These are phyloP conservation scores for Protobothrops flavoviridis DNA, from an alignment of 2,113 vertebrate species.

Conservation along the genomic window DNA sequence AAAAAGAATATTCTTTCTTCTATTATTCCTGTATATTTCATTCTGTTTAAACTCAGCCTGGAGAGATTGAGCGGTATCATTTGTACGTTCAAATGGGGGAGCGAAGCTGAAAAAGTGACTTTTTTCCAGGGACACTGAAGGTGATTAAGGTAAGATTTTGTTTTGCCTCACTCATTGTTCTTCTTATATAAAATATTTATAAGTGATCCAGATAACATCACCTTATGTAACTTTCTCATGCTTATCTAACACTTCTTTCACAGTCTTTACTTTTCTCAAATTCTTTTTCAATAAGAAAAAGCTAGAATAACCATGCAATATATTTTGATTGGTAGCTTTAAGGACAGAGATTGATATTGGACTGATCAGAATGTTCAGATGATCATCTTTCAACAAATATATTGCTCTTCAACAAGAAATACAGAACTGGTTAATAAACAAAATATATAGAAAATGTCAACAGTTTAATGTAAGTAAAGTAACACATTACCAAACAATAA, in stretches of 20 bases:
- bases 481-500: not conserved
- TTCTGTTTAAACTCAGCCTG: not conserved
- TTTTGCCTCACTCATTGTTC: not conserved
- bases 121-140: no score
- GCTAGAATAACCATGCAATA: not conserved
- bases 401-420: not conserved
- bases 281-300: not conserved
- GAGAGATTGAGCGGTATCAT: not conserved
- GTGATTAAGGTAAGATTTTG: not conserved
- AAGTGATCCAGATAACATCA: not conserved
- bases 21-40: not conserved
- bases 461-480: not conserved
- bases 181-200: not conserved
- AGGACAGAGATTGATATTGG: not conserved
- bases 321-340: not conserved
- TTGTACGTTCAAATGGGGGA: not conserved
- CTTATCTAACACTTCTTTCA: not conserved
- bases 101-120: not conserved
- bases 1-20: not conserved
- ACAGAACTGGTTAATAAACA: not conserved
- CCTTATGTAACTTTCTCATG: not conserved
- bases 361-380: not conserved
- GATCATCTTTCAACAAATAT: not conserved
- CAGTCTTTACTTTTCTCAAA: not conserved
- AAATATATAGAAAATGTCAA: not conserved